phyloP scores from a whole-genome alignment of 2,888 invertebrate genomes.

The Folsomia manolachei region DNA sequence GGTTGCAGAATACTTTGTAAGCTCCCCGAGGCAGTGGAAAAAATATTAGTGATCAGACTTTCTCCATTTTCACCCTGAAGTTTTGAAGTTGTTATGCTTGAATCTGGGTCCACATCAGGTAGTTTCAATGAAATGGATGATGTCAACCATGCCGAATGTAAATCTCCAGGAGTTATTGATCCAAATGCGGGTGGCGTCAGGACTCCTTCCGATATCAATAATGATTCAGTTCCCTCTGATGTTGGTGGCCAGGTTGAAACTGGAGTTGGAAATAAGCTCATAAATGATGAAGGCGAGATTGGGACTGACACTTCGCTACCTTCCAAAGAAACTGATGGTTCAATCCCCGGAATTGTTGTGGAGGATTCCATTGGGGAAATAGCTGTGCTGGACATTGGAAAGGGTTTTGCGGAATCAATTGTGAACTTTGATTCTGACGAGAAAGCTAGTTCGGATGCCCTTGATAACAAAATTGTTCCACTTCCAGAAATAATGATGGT shows the following conservation, averaged over 20 bases:
- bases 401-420: neutral
- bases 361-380: neutral
- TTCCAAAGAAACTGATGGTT: neutral
- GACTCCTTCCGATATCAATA: neutral
- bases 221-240: neutral
- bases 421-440: too few relatives aligned
- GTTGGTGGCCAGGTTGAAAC: neutral
- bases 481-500: too few relatives aligned
- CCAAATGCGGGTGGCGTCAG: neutral
- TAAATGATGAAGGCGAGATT: neutral
- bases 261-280: conserved; percentile 1
- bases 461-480: too few relatives aligned
- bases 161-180: neutral
- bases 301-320: conserved; percentile 4
- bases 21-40: neutral
- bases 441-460: neutral
- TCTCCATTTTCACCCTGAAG: neutral
- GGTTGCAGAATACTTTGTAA: too few relatives aligned
- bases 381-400: neutral
- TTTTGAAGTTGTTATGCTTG: neutral
- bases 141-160: neutral
- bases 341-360: neutral
- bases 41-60: neutral
- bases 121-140: too few relatives aligned
- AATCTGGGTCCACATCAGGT: neutral